Conservation (phyloP, 2,888 invertebrate genomes). For the Polyommatus icarus region DNA sequence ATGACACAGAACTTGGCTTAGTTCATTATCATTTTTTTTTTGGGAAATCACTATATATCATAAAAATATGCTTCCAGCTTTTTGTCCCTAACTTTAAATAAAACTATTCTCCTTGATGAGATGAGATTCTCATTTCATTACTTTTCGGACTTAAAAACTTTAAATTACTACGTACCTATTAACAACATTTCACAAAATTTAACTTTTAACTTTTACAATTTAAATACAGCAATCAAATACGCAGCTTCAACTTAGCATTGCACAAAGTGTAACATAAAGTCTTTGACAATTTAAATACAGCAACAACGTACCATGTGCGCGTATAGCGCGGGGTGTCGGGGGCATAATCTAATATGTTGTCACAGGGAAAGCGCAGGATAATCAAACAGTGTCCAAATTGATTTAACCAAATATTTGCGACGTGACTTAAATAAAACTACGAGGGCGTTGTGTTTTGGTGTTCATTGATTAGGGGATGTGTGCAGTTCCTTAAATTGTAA, state of each 20-base stretch:
- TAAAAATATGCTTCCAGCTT: too few species aligned
- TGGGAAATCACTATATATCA: too few species aligned
- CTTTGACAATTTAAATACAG: neutral
- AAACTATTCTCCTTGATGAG: too few species aligned
- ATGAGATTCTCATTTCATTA: too few species aligned
- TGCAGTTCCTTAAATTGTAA: slow-evolving; percentile 13
- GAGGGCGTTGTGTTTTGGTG: slow-evolving; percentile 11
- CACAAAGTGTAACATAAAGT: neutral
- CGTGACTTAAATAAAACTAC: slow-evolving; percentile 45
- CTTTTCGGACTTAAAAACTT: too few species aligned
- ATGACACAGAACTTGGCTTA: too few species aligned
- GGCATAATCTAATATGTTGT: slow-evolving; percentile 60
- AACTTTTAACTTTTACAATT: too few species aligned
- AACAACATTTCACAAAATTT: too few species aligned
- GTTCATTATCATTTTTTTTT: too few species aligned
- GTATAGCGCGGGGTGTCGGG: slow-evolving; percentile 43
- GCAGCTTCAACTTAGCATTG: neutral
- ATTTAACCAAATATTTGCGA: slow-evolving; percentile 49
- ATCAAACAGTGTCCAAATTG: slow-evolving; percentile 50
- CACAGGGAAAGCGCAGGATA: slow-evolving; percentile 48
- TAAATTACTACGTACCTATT: too few species aligned
- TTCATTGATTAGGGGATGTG: slow-evolving; percentile 8
- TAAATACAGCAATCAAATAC: too few species aligned
- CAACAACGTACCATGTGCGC: slow-evolving; percentile 1
- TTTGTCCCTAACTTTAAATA: too few species aligned